phyloP scores from a whole-genome alignment of 2,797 vertebrate genomes.

The Poeciliopsis turneri region DNA sequence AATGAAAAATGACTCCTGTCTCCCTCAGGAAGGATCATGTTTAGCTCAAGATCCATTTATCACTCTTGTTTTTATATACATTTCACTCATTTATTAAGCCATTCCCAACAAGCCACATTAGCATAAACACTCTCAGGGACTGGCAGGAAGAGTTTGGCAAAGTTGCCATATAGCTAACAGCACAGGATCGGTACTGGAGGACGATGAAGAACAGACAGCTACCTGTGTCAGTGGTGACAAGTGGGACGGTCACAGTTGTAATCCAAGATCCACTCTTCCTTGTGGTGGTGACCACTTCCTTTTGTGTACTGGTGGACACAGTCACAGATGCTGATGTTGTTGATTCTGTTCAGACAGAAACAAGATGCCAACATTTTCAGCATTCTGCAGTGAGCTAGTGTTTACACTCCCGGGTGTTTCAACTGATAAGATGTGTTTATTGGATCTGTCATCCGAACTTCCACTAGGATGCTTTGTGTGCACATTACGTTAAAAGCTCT shows the following conservation, averaged over 20 bases:
- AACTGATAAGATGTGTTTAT: slow-evolving; percentile 53
- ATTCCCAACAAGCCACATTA: slow-evolving; percentile 7
- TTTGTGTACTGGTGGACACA: slow-evolving; percentile 56
- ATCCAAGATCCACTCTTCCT: slow-evolving; percentile 48
- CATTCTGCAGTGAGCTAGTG: slow-evolving; percentile 14
- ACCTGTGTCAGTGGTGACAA: slow-evolving; percentile 73
- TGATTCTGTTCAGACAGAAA: slow-evolving; percentile 63
- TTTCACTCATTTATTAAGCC: slow-evolving; percentile 38
- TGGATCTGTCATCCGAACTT: slow-evolving; percentile 33
- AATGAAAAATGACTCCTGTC: slow-evolving; percentile 18
- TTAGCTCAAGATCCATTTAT: slow-evolving; percentile 31
- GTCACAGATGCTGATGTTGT: slow-evolving; percentile 68
- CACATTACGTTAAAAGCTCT: slow-evolving; percentile 45
- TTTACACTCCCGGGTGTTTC: slow-evolving; percentile 30
- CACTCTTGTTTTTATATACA: slow-evolving; percentile 27
- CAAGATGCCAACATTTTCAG: not conserved
- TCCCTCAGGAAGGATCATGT: slow-evolving; percentile 18
- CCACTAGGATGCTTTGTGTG: slow-evolving; percentile 37
- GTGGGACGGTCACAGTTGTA: slow-evolving; percentile 64
- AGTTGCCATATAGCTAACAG: slow-evolving; percentile 20
- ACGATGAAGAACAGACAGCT: slow-evolving; percentile 13
- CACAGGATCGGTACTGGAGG: not conserved
- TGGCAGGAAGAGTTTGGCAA: slow-evolving; percentile 12
- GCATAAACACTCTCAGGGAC: slow-evolving; percentile 31
- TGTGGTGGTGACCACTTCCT: slow-evolving; percentile 33